Percentiles rank a stretch among this genome's conserved stretches.
Evolutionary conservation across 2,888 invertebrate species (phyloP).

Genomic region (Erpobdella octoculata): DNA sequence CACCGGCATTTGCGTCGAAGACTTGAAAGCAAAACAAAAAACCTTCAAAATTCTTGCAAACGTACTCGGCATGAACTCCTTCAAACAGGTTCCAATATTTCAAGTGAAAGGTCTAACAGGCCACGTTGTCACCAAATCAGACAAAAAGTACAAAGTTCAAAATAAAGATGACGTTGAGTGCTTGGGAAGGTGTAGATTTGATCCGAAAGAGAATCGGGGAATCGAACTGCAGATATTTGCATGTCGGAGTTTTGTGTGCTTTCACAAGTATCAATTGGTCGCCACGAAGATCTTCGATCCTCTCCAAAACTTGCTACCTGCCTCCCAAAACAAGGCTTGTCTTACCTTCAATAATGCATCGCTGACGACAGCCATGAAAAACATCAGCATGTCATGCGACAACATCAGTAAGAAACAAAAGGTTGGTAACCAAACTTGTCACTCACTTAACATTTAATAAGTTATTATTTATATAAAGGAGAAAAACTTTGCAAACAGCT

Average conservation of each 20-base stretch:
- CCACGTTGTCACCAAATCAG: not conserved
- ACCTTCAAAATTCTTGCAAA: conserved; percentile 28
- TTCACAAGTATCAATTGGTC: conserved; percentile 24
- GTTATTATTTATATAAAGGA: not conserved
- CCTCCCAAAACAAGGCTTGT: not conserved
- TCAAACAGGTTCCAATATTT: conserved; percentile 29
- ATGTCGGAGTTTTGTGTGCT: conserved; percentile 28
- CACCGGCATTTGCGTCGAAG: conserved; percentile 28
- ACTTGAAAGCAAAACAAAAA: conserved; percentile 34
- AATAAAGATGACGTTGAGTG: not conserved
- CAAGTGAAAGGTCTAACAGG: conserved; percentile 17
- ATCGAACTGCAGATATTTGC: conserved; percentile 32
- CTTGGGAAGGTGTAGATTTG: conserved; percentile 28
- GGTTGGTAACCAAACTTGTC: not conserved
- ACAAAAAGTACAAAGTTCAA: not conserved
- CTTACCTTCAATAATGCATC: not conserved
- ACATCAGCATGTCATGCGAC: not conserved
- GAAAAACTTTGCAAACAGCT: conserved; percentile 3
- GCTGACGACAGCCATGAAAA: not conserved
- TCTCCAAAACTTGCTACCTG: conserved; percentile 7
- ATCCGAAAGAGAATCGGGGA: conserved; percentile 30
- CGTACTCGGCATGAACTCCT: conserved; percentile 32
- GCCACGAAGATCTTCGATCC: conserved; percentile 34
- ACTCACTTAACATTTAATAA: not conserved
- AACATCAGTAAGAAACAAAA: not conserved